Evolutionary conservation across 2,113 vertebrate genomes (phyloP).

Genomic region (Leptocoma aspasia): DNA sequence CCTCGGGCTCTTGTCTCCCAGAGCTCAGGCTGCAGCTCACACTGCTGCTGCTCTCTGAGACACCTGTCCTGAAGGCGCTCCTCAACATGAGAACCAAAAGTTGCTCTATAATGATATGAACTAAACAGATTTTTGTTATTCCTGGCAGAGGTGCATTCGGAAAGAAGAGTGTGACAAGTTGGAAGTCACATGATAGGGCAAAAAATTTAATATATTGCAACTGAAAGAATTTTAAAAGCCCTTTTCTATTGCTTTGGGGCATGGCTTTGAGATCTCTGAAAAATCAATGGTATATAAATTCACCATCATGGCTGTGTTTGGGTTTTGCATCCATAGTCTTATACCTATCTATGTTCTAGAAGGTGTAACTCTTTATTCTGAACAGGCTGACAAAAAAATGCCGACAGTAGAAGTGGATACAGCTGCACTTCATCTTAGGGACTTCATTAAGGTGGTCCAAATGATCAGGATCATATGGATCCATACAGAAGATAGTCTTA

Average conservation of each 20-base stretch:
- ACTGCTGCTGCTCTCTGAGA: background rate
- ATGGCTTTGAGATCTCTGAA: background rate
- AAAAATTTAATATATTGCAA: background rate
- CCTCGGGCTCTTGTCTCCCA: fast-evolving
- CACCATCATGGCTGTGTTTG: fast-evolving
- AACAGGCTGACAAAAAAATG: background rate
- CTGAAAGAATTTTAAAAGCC: background rate
- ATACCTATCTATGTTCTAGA: background rate
- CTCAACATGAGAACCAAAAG: background rate
- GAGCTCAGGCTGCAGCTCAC: background rate
- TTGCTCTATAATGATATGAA: background rate
- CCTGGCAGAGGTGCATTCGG: background rate
- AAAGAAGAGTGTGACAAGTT: background rate
- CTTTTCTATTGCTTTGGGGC: background rate
- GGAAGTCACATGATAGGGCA: background rate
- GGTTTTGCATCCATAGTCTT: background rate
- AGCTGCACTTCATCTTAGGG: background rate
- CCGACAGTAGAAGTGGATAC: background rate
- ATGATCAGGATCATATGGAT: background rate
- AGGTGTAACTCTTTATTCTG: background rate
- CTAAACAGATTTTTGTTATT: background rate
- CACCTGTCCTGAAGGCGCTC: background rate
- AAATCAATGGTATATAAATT: background rate
- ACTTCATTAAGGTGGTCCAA: background rate
- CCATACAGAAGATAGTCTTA: background rate